Conservation (phyloP, 2,797 vertebrate species). For the Chelon labrosus region DNA sequence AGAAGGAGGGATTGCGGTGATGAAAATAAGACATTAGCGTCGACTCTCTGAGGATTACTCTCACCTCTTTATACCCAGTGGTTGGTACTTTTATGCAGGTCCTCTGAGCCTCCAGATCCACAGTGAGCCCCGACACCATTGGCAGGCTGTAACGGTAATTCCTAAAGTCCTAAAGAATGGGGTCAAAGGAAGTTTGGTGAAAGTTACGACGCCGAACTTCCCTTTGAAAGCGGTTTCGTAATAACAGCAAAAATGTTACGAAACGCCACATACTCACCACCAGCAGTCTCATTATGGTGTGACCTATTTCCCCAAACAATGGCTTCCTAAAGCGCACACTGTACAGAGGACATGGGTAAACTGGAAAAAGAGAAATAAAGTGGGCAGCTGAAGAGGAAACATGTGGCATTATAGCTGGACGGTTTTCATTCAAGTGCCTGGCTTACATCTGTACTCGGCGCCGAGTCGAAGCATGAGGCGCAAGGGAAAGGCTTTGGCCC, state of each 20-base stretch:
- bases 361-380: slow-evolving; percentile 73
- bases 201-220: slow-evolving; percentile 6
- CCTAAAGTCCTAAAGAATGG: slow-evolving; percentile 92
- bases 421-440: not conserved
- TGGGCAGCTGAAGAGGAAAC: not conserved
- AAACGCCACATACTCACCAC: slow-evolving; percentile 88
- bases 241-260: not conserved
- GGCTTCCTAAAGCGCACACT: slow-evolving; percentile 97
- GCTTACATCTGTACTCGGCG: slow-evolving; percentile 97
- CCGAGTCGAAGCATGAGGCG: slow-evolving; percentile 97
- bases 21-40: not conserved
- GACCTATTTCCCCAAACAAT: slow-evolving; percentile 96
- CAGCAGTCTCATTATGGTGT: slow-evolving; percentile 98
- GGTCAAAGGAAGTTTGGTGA: not conserved
- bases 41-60: not conserved
- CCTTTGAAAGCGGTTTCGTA: not conserved
- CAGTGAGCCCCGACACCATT: slow-evolving; percentile 93
- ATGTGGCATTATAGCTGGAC: not conserved
- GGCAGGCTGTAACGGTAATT: slow-evolving; percentile 98
- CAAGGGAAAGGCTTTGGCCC: slow-evolving; percentile 97
- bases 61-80: slow-evolving; percentile 95
- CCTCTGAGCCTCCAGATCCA: slow-evolving; percentile 97
- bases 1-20: not conserved
- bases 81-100: slow-evolving; percentile 98
- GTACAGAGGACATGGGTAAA: slow-evolving; percentile 98